A percentile compares a stretch with the other conserved stretches of the same genome.
phyloP scores from a whole-genome alignment of 2,888 invertebrate genomes.

The Phengaris alcon region DNA sequence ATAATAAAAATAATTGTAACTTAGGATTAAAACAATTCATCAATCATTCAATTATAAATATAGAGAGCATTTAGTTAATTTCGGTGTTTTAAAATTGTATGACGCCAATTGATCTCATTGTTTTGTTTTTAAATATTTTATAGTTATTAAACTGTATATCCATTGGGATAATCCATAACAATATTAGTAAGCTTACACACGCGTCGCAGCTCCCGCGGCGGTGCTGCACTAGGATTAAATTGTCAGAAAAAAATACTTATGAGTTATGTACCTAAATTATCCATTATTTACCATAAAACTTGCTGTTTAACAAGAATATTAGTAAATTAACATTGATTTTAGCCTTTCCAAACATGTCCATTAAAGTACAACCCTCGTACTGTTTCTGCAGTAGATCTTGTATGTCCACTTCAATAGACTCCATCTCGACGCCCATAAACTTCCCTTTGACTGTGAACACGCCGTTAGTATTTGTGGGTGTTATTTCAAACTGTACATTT shows the following conservation, averaged over 20 bases:
- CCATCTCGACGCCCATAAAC: slow-evolving; percentile 88
- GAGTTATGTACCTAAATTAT: neutral
- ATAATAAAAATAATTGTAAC: neutral
- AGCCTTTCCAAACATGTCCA: slow-evolving; percentile 89
- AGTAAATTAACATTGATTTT: slow-evolving; percentile 88
- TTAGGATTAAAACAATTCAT: neutral
- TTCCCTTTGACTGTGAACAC: slow-evolving; percentile 85
- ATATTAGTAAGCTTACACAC: too few relatives aligned
- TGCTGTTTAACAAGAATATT: slow-evolving; percentile 85
- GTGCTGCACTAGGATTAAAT: too few relatives aligned
- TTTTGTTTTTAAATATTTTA: neutral
- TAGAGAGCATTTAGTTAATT: neutral
- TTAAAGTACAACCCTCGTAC: slow-evolving; percentile 86
- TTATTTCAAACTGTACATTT: slow-evolving; percentile 86
- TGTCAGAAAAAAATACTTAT: too few relatives aligned
- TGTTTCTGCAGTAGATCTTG: slow-evolving; percentile 87
- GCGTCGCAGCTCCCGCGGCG: too few relatives aligned
- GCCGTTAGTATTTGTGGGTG: slow-evolving; percentile 82
- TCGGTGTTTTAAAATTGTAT: neutral
- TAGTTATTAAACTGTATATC: neutral
- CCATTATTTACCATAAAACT: slow-evolving; percentile 82
- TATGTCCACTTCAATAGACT: slow-evolving; percentile 84
- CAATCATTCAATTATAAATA: neutral
- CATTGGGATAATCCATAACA: too few relatives aligned
- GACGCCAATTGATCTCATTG: neutral